Conservation (phyloP, 2,888 invertebrate genomes). For the Callyntrura sp. region DNA sequence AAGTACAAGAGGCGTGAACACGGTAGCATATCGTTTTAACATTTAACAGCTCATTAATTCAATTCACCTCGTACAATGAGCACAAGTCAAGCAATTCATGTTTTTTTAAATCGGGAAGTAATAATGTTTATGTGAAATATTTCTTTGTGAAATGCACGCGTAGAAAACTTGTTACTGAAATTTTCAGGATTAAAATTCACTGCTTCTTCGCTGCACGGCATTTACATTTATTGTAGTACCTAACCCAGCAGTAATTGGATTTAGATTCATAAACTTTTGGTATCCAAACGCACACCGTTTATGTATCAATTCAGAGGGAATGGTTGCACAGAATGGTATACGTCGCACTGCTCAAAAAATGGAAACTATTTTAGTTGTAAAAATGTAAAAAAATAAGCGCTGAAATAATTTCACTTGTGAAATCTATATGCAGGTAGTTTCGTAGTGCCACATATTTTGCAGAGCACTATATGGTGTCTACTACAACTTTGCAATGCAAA, state of each 20-base stretch:
- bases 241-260: slow-evolving; percentile 23
- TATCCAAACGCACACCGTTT: background rate
- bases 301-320: no score
- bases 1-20: slow-evolving; percentile 59
- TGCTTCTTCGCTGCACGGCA: background rate
- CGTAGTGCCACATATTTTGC: no score
- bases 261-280: slow-evolving; percentile 15
- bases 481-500: no score
- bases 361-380: no score
- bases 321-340: no score
- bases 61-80: slow-evolving; percentile 35
- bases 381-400: no score
- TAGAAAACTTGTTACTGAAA: slow-evolving; percentile 42
- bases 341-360: no score
- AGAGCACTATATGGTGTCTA: no score
- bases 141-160: background rate
- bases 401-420: no score
- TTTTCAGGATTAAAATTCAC: slow-evolving; percentile 30
- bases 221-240: background rate
- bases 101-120: slow-evolving; percentile 10
- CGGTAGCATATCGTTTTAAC: slow-evolving; percentile 60
- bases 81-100: slow-evolving; percentile 34
- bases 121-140: slow-evolving; percentile 27
- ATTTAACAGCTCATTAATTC: slow-evolving; percentile 74
- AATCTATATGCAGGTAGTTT: no score